phyloP scores from a whole-genome alignment of 2,113 vertebrate species.

The Labrus mixtus region DNA sequence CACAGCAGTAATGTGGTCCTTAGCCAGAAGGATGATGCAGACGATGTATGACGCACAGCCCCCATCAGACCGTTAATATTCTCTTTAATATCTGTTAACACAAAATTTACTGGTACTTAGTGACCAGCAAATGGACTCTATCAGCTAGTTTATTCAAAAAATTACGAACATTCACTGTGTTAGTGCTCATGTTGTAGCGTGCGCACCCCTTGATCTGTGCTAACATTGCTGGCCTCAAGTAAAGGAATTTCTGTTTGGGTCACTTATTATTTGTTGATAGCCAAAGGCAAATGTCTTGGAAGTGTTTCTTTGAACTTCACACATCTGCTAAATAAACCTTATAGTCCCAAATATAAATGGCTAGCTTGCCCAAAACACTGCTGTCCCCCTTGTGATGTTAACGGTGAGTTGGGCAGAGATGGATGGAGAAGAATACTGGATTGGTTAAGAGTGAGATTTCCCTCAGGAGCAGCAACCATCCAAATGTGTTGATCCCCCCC shows the following conservation, averaged over 20 bases:
- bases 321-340: slow-evolving; percentile 14
- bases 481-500: slow-evolving; percentile 76
- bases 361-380: slow-evolving; percentile 22
- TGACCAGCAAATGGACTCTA: slow-evolving; percentile 10
- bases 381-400: slow-evolving; percentile 43
- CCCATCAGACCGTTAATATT: slow-evolving; percentile 53
- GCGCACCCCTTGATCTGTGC: background rate
- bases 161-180: background rate
- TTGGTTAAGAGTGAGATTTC: slow-evolving; percentile 80
- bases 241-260: background rate
- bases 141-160: slow-evolving; percentile 9
- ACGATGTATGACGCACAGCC: slow-evolving; percentile 45
- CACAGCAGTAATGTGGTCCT: slow-evolving; percentile 46
- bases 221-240: background rate
- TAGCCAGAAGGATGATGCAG: slow-evolving; percentile 62
- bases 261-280: slow-evolving; percentile 1
- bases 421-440: slow-evolving; percentile 63
- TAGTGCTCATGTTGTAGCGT: background rate
- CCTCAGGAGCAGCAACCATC: slow-evolving; percentile 74
- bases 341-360: slow-evolving; percentile 31
- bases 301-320: slow-evolving; percentile 1
- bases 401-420: slow-evolving; percentile 13
- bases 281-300: background rate
- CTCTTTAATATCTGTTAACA: slow-evolving; percentile 51
- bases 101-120: background rate